Evolutionary conservation across 1,140 invertebrate genomes (phyloP).

Genomic region (Drosophila kohkoa): DNA sequence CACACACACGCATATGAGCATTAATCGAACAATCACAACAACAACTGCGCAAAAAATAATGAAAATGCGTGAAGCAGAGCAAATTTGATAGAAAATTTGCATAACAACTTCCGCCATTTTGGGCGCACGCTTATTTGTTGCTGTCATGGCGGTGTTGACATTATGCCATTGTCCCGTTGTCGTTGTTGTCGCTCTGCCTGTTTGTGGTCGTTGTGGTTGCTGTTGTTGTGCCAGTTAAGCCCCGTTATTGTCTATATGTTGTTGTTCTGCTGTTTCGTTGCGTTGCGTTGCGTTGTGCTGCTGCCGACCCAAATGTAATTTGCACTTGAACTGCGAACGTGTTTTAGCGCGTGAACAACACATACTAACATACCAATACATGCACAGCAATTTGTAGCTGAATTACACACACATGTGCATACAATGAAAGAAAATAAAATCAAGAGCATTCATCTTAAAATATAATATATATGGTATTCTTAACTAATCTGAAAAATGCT

Average conservation of each 20-base stretch:
- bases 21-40: slow-evolving; percentile 41
- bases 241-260: slow-evolving; percentile 44
- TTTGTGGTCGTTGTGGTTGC: slow-evolving; percentile 12
- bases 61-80: slow-evolving; percentile 32
- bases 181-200: slow-evolving; percentile 16
- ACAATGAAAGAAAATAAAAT: no score
- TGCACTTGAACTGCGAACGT: slow-evolving; percentile 54
- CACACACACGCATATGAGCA: slow-evolving; percentile 31
- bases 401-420: background rate
- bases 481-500: no score
- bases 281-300: background rate
- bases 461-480: no score
- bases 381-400: background rate
- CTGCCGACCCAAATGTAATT: slow-evolving; percentile 59
- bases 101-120: slow-evolving; percentile 71
- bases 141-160: slow-evolving; percentile 29
- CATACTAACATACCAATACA: background rate
- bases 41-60: slow-evolving; percentile 37
- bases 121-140: slow-evolving; percentile 45
- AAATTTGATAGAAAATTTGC: slow-evolving; percentile 61
- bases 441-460: no score
- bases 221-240: slow-evolving; percentile 55
- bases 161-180: slow-evolving; percentile 36
- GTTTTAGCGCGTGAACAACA: slow-evolving; percentile 27
- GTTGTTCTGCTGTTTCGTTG: background rate